These are phyloP conservation scores for Eurystomus glaucurus DNA, from an alignment of 2,797 vertebrate genomes.

Conservation along the genomic window DNA sequence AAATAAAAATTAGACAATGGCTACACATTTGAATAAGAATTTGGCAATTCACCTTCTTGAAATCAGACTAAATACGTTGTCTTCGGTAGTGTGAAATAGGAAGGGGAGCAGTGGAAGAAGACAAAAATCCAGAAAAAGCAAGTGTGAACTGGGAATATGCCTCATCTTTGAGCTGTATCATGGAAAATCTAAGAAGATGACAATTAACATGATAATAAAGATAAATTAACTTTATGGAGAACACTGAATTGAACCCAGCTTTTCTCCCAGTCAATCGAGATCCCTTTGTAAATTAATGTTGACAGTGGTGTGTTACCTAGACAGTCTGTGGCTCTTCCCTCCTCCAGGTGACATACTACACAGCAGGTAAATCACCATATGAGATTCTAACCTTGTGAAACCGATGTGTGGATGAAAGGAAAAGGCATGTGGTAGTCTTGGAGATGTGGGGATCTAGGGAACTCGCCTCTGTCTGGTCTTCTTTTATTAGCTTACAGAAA, in stretches of 20 bases:
- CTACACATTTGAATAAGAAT: neutral
- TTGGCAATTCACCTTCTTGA: neutral
- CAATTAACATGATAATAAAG: neutral
- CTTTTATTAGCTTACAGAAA: neutral
- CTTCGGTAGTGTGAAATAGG: neutral
- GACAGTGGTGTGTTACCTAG: neutral
- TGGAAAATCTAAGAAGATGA: neutral
- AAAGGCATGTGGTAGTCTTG: neutral
- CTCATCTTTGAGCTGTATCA: neutral
- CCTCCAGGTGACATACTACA: neutral
- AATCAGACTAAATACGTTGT: neutral
- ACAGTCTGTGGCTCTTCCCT: neutral
- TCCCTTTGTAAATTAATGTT: neutral
- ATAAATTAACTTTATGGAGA: neutral
- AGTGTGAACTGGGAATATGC: neutral
- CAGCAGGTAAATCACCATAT: neutral
- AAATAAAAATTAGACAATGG: neutral
- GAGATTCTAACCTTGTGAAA: neutral
- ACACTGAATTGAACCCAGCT: fast-evolving
- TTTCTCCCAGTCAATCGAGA: neutral
- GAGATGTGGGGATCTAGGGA: neutral
- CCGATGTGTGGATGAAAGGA: neutral
- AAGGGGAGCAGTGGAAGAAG: neutral
- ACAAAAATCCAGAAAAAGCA: neutral
- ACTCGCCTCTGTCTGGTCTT: neutral